Percentiles rank a stretch among this genome's conserved stretches.
phyloP scores from a whole-genome alignment of 2,113 vertebrate genomes.

The Scolopax mira region DNA sequence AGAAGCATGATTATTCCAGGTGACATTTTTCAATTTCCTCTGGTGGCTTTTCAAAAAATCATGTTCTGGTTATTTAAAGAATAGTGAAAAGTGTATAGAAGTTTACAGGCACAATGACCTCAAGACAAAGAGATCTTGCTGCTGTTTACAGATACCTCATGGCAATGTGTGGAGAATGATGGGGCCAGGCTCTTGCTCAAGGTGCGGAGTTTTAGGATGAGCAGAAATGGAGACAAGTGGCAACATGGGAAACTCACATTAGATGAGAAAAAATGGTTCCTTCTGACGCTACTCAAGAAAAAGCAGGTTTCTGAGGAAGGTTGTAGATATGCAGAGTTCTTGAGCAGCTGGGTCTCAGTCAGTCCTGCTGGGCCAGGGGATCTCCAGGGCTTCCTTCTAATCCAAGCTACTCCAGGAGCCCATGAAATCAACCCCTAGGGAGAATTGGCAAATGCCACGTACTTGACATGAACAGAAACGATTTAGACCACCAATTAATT shows the following conservation, averaged over 20 bases:
- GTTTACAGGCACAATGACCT: background rate
- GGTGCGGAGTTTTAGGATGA: background rate
- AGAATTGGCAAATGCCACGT: background rate
- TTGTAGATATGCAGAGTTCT: background rate
- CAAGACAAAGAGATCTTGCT: background rate
- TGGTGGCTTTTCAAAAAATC: background rate
- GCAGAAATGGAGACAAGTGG: background rate
- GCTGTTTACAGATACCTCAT: background rate
- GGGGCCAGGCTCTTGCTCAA: background rate
- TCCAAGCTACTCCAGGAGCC: background rate
- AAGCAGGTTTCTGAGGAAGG: background rate
- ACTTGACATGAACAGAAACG: background rate
- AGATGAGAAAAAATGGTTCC: background rate
- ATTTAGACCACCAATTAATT: background rate
- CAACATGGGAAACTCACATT: background rate
- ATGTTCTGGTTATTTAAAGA: background rate
- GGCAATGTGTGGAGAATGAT: background rate
- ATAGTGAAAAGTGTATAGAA: background rate
- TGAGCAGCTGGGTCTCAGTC: background rate
- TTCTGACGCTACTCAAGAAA: accelerated
- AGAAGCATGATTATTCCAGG: background rate
- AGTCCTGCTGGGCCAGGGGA: background rate
- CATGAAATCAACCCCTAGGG: background rate
- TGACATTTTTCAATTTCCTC: background rate
- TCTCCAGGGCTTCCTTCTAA: background rate